phyloP scores from a whole-genome alignment of 2,113 vertebrate genomes.

The Ptychochromis oligacanthus region DNA sequence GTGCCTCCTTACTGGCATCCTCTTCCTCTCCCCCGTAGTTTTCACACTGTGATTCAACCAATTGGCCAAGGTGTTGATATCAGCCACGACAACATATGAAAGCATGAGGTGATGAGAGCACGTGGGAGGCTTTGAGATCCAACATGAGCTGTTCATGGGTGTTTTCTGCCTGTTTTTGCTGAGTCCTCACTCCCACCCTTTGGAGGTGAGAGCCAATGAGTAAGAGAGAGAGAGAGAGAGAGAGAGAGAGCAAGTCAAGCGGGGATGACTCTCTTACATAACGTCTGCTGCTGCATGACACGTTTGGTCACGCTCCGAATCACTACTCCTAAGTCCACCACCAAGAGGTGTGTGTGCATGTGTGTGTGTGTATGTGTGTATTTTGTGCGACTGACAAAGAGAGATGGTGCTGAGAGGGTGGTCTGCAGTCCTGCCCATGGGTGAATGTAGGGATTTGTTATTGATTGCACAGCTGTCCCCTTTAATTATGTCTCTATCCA shows the following conservation, averaged over 20 bases:
- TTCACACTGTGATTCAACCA: conserved; percentile 37
- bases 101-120: conserved; percentile 36
- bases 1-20: conserved; percentile 12
- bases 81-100: conserved; percentile 35
- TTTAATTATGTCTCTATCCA: conserved; percentile 61
- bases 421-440: conserved; percentile 16
- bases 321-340: conserved; percentile 25
- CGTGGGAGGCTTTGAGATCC: conserved; percentile 39
- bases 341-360: conserved; percentile 14
- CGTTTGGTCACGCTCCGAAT: conserved; percentile 39
- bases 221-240: conserved; percentile 7
- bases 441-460: conserved; percentile 37
- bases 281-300: conserved; percentile 52
- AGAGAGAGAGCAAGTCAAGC: conserved; percentile 15
- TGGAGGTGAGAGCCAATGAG: conserved; percentile 37
- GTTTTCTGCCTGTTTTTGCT: conserved; percentile 44
- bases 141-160: conserved; percentile 31
- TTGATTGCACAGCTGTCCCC: conserved; percentile 64
- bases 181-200: conserved; percentile 48
- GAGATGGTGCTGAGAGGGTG: conserved; percentile 30
- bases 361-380: not conserved
- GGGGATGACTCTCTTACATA: conserved; percentile 51
- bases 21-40: conserved; percentile 14
- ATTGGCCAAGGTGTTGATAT: conserved; percentile 39
- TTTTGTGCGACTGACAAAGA: not conserved